Conservation (phyloP, 2,888 invertebrate species). For the Macrostomum cliftonense region DNA sequence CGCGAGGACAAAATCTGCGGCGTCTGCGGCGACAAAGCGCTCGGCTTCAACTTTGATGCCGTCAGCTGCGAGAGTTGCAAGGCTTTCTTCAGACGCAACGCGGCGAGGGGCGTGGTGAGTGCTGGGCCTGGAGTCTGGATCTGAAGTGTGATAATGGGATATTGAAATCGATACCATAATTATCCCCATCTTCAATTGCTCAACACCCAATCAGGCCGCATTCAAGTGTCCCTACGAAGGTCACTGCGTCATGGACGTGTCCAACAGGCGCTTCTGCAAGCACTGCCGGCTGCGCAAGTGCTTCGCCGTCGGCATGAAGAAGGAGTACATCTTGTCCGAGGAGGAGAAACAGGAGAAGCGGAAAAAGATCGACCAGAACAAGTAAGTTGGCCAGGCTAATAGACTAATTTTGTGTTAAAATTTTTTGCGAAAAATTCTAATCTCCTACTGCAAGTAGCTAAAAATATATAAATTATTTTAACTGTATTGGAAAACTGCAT, state of each 20-base stretch:
- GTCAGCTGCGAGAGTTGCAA: slow-evolving; percentile 90
- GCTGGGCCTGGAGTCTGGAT: no score
- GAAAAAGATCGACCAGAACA: slow-evolving; percentile 70
- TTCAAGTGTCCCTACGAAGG: slow-evolving; percentile 82
- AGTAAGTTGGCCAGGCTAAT: slow-evolving; percentile 42
- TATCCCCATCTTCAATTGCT: no score
- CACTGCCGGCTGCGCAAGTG: slow-evolving; percentile 86
- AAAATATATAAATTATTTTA: no score
- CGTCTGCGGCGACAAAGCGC: slow-evolving; percentile 76
- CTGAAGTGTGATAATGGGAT: no score
- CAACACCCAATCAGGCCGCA: slow-evolving; percentile 22
- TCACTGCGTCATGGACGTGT: slow-evolving; percentile 72
- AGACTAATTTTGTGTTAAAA: not conserved
- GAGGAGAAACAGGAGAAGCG: slow-evolving; percentile 58
- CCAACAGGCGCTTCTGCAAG: slow-evolving; percentile 84
- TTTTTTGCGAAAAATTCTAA: no score
- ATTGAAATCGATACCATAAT: no score
- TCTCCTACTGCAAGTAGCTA: no score
- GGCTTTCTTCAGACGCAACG: slow-evolving; percentile 83
- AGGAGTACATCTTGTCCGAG: slow-evolving; percentile 89
- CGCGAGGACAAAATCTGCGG: slow-evolving; percentile 47
- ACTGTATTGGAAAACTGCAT: no score
- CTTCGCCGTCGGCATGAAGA: slow-evolving; percentile 81
- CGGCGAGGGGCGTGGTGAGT: slow-evolving; percentile 58
- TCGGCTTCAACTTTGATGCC: slow-evolving; percentile 84